Evolutionary conservation across 2,888 invertebrate species (phyloP).

Genomic region (Eristalis arbustorum): DNA sequence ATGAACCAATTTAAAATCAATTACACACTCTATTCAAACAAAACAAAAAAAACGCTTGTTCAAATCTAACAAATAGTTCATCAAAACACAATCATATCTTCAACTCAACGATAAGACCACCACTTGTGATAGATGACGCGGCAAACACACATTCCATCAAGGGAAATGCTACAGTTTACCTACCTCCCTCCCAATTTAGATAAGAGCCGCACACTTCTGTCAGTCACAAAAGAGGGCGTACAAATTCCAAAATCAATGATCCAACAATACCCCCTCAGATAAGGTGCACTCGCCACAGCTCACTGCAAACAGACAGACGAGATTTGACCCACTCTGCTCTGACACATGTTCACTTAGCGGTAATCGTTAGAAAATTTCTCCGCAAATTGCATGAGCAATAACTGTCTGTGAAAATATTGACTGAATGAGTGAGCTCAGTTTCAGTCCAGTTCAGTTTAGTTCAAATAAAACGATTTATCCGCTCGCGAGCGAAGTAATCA

Average conservation of each 20-base stretch:
- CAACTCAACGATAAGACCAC: constrained; percentile 14
- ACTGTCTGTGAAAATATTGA: neutral
- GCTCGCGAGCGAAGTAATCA: neutral
- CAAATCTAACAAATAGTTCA: constrained; percentile 7
- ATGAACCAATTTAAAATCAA: neutral
- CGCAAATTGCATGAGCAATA: constrained; percentile 11
- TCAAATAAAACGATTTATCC: neutral
- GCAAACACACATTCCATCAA: neutral
- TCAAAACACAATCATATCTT: constrained; percentile 21
- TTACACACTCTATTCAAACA: neutral
- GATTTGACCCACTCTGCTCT: neutral
- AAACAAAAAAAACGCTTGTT: constrained; percentile 9
- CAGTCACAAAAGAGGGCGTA: constrained; percentile 14
- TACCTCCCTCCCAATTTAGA: neutral
- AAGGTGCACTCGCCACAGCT: neutral
- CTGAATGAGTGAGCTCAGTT: neutral
- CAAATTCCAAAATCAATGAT: constrained; percentile 17
- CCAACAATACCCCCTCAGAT: constrained; percentile 32
- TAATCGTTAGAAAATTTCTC: constrained; percentile 19
- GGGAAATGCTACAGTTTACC: neutral
- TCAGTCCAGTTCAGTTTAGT: neutral
- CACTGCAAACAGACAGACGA: constrained; percentile 5
- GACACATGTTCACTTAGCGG: constrained; percentile 9
- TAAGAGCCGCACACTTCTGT: neutral
- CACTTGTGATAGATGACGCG: neutral